Percentiles rank a stretch among this genome's conserved stretches.
Evolutionary conservation across 2,113 vertebrate genomes (phyloP).

Genomic region (Neogobius melanostomus): DNA sequence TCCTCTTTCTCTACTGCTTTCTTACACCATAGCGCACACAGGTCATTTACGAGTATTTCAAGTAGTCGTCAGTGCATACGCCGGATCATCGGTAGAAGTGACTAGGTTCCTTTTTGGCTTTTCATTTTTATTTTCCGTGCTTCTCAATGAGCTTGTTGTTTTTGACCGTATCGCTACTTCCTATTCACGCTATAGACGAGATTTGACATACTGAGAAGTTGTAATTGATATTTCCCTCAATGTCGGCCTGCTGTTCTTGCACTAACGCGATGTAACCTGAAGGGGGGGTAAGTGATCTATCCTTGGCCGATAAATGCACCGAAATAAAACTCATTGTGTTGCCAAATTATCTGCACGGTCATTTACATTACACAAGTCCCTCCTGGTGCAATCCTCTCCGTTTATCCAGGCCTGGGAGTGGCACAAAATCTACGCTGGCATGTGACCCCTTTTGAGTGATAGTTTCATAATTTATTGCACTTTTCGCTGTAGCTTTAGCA

Average conservation of each 20-base stretch:
- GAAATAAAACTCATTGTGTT: no score
- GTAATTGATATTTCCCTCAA: slow-evolving; percentile 27
- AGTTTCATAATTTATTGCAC: neutral
- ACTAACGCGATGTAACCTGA: neutral
- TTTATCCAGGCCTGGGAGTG: neutral
- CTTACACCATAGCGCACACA: slow-evolving; percentile 18
- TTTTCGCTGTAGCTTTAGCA: neutral
- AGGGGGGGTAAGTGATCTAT: slow-evolving; percentile 17
- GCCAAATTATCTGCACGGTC: neutral
- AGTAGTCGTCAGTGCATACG: slow-evolving; percentile 26
- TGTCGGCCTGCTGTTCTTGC: slow-evolving; percentile 34
- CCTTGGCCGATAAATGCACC: no score
- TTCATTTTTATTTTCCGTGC: slow-evolving; percentile 38
- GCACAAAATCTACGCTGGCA: neutral
- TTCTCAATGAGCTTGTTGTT: slow-evolving; percentile 37
- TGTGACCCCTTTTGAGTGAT: neutral
- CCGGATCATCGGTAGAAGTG: slow-evolving; percentile 20
- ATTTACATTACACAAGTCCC: neutral
- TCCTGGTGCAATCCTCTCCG: neutral
- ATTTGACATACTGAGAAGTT: slow-evolving; percentile 32
- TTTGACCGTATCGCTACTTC: slow-evolving; percentile 39
- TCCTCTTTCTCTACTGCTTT: slow-evolving; percentile 19
- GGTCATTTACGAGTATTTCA: slow-evolving; percentile 37
- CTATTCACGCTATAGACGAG: slow-evolving; percentile 8
- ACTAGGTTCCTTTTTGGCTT: slow-evolving; percentile 31